phyloP scores from a whole-genome alignment of 2,888 invertebrate genomes.

The Tholera decimalis region DNA sequence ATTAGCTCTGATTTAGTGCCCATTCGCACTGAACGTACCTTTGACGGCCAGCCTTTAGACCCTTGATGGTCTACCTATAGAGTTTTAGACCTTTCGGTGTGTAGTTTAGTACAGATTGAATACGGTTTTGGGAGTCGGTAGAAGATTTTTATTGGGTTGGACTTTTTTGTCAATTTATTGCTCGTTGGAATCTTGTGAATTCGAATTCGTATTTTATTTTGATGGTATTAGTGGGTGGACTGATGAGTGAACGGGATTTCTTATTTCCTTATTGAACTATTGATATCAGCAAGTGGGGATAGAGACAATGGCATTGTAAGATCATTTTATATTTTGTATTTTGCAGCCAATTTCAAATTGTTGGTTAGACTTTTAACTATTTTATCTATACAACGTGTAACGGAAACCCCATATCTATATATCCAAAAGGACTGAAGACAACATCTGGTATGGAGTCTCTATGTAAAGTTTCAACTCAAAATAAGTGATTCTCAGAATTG shows the following conservation, averaged over 20 bases:
- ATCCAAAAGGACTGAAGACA: too few species aligned
- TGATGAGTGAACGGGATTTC: neutral
- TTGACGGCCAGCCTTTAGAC: constrained; percentile 62
- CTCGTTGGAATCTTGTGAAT: constrained; percentile 6
- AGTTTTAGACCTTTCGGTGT: constrained; percentile 48
- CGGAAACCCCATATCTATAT: too few species aligned
- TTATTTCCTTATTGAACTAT: neutral
- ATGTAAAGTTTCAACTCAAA: too few species aligned
- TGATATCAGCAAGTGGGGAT: neutral
- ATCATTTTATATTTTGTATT: neutral
- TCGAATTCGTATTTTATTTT: constrained; percentile 1
- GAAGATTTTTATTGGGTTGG: constrained; percentile 36
- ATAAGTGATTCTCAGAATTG: too few species aligned
- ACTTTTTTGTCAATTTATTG: constrained; percentile 30
- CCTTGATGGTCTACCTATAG: constrained; percentile 60
- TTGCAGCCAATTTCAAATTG: neutral
- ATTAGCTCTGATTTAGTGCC: constrained; percentile 83
- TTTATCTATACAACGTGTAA: too few species aligned
- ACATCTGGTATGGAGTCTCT: too few species aligned
- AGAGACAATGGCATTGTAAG: neutral
- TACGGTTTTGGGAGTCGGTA: constrained; percentile 49
- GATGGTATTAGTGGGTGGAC: neutral
- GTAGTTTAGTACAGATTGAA: constrained; percentile 55
- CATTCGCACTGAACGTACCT: constrained; percentile 68
- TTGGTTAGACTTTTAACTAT: neutral